Evolutionary conservation across 2,888 invertebrate species (phyloP).

Genomic region (Girardia tigrina): DNA sequence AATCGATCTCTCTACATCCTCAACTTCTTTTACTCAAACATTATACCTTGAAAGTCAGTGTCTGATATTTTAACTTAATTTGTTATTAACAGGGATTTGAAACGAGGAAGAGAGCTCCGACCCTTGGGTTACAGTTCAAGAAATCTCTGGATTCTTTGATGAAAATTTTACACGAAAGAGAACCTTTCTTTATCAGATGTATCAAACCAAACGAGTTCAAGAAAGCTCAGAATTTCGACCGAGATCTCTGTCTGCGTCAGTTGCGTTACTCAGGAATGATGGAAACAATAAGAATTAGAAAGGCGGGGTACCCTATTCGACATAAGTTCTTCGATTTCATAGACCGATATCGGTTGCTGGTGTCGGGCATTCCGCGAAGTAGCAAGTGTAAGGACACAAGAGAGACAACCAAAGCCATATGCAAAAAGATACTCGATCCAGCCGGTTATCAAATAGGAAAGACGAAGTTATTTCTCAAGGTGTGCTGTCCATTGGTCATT

Average conservation of each 20-base stretch:
- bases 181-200: slow-evolving; percentile 94
- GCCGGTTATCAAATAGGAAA: slow-evolving; percentile 92
- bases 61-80: too few species aligned
- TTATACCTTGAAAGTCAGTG: too few species aligned
- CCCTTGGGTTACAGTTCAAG: slow-evolving; percentile 86
- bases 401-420: slow-evolving; percentile 74
- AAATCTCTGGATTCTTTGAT: slow-evolving; percentile 85
- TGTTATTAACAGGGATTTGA: slow-evolving; percentile 43
- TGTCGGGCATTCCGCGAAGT: slow-evolving; percentile 52
- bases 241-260: slow-evolving; percentile 85
- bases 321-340: slow-evolving; percentile 91
- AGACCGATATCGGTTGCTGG: slow-evolving; percentile 81
- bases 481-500: slow-evolving; percentile 38
- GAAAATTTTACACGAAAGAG: slow-evolving; percentile 81
- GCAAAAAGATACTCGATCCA: slow-evolving; percentile 66
- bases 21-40: too few species aligned
- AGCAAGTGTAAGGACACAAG: slow-evolving; percentile 63
- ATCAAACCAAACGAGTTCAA: slow-evolving; percentile 81
- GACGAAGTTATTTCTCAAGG: slow-evolving; percentile 90
- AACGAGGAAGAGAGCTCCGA: slow-evolving; percentile 52
- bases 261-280: slow-evolving; percentile 97
- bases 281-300: slow-evolving; percentile 91
- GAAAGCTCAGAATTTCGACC: slow-evolving; percentile 69
- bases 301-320: slow-evolving; percentile 93
- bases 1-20: too few species aligned